Percentiles rank a stretch among this genome's conserved stretches.
Evolutionary conservation across 2,113 vertebrate species (phyloP).

Genomic region (Oophaga pumilio): DNA sequence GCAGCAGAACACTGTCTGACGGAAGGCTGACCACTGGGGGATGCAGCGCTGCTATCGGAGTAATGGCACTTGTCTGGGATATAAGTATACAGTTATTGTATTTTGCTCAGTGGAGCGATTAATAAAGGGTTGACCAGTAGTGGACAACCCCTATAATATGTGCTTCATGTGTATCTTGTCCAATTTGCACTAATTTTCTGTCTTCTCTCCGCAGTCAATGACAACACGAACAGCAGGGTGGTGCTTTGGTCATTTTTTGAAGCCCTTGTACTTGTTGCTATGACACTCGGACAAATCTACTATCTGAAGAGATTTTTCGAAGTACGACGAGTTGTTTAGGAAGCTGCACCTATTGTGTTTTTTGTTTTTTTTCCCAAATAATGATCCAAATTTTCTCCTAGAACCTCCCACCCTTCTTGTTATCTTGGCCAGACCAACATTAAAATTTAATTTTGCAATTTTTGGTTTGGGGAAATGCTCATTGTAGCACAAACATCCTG

Average conservation of each 20-base stretch:
- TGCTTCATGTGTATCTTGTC: background rate
- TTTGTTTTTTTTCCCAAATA: slow-evolving; percentile 54
- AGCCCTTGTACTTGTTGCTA: slow-evolving; percentile 97
- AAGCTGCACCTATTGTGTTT: slow-evolving; percentile 24
- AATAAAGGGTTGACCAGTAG: no score
- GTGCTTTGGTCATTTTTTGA: slow-evolving; percentile 99
- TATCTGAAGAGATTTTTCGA: slow-evolving; percentile 99
- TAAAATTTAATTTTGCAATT: slow-evolving; percentile 15
- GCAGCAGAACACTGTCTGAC: no score
- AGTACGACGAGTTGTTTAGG: slow-evolving; percentile 96
- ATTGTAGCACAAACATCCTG: slow-evolving; percentile 29
- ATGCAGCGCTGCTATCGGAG: no score
- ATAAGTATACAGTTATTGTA: no score
- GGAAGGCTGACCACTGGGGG: no score
- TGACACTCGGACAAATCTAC: slow-evolving; percentile 99
- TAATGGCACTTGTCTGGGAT: no score
- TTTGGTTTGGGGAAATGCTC: slow-evolving; percentile 24
- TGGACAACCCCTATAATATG: no score
- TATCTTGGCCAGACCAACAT: slow-evolving; percentile 34
- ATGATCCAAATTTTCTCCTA: slow-evolving; percentile 57
- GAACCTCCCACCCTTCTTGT: background rate
- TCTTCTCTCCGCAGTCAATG: slow-evolving; percentile 81
- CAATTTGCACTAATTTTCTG: slow-evolving; percentile 17
- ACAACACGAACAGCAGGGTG: slow-evolving; percentile 99
- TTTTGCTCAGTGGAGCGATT: no score